These are phyloP conservation scores for Dryoscopus gambensis DNA, from an alignment of 2,113 vertebrate species.

Conservation along the genomic window DNA sequence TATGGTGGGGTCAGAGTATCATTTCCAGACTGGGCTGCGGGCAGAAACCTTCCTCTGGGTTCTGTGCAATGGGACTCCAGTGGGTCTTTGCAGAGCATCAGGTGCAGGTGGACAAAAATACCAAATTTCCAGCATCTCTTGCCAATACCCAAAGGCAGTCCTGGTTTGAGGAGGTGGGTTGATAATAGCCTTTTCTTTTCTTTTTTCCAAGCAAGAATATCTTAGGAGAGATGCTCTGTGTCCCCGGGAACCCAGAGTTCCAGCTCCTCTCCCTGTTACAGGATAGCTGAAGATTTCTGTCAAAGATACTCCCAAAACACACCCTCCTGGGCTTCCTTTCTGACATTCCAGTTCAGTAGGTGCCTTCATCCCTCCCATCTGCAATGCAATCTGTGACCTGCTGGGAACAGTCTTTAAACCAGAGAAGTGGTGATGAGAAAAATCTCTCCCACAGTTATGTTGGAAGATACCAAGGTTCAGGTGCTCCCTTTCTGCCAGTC, in stretches of 20 bases:
- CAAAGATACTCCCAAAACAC: neutral
- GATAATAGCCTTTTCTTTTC: neutral
- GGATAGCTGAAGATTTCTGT: neutral
- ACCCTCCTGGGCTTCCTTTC: neutral
- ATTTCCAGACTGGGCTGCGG: neutral
- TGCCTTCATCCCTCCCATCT: neutral
- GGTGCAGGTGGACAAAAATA: neutral
- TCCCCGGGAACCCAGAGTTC: neutral
- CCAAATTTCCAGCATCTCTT: neutral
- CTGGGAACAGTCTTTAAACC: neutral
- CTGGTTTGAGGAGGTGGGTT: accelerated
- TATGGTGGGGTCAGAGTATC: neutral
- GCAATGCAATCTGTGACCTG: accelerated
- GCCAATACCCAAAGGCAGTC: neutral
- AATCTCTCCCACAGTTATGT: neutral
- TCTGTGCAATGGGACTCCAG: neutral
- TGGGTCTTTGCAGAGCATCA: neutral
- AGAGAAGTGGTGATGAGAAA: neutral
- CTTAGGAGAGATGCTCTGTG: neutral
- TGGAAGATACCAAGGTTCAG: neutral
- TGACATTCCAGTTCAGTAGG: neutral
- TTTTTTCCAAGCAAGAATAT: neutral
- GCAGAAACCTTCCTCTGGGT: neutral
- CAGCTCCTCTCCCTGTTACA: neutral
- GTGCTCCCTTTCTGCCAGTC: neutral